These are phyloP conservation scores for Palythoa grandiflora DNA, from an alignment of 92 coral and sea anemone genomes.

Conservation along the genomic window DNA sequence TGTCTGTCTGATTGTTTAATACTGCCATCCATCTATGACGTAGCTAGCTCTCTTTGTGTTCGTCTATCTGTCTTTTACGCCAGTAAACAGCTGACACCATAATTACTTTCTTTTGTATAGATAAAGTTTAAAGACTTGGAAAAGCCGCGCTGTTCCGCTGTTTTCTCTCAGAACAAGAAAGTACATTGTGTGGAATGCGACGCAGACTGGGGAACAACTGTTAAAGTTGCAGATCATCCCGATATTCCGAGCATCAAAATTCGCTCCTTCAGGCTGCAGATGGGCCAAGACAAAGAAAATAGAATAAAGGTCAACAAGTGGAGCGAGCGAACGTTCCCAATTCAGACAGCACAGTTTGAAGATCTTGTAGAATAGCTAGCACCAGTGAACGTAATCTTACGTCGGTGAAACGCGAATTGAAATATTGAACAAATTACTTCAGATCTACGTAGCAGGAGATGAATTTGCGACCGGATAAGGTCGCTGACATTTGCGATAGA, in stretches of 20 bases:
- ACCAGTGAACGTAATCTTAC: background rate
- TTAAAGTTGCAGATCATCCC: constrained; percentile 55
- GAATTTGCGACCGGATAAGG: too few relatives aligned
- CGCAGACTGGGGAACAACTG: constrained; percentile 88
- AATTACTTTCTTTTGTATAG: background rate
- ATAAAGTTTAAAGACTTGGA: constrained; percentile 27
- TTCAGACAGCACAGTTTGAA: constrained; percentile 56
- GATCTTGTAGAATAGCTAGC: constrained; percentile 2
- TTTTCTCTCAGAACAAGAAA: constrained; percentile 65
- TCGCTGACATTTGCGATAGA: too few relatives aligned
- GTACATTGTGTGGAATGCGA: constrained; percentile 73
- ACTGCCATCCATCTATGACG: too few relatives aligned
- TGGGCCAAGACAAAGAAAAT: background rate
- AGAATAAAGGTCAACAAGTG: constrained; percentile 68
- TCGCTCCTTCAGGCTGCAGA: constrained; percentile 69
- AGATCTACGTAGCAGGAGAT: too few relatives aligned
- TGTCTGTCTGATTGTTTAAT: too few relatives aligned
- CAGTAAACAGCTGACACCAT: background rate
- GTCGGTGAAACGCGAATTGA: background rate
- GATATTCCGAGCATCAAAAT: constrained; percentile 86
- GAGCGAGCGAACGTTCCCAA: constrained; percentile 80
- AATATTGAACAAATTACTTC: too few relatives aligned
- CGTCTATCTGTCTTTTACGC: too few relatives aligned
- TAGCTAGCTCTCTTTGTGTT: too few relatives aligned
- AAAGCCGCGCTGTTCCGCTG: constrained; percentile 52